A percentile compares a stretch with the other conserved stretches of the same genome.
phyloP scores from a whole-genome alignment of 2,888 invertebrate species.

The Lycophotia porphyrea region DNA sequence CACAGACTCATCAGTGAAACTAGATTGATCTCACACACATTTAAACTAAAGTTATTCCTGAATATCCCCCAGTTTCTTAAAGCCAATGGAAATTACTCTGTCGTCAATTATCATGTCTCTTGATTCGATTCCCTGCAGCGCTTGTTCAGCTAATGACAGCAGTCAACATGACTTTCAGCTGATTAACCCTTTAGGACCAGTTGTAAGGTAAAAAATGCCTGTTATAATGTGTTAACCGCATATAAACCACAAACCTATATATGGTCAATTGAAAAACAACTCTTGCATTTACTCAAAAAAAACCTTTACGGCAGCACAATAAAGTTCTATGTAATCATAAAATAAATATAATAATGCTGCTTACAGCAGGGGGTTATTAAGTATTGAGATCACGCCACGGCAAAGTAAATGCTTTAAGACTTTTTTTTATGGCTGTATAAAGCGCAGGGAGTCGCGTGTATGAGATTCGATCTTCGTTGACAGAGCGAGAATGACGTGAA shows the following conservation, averaged over 20 bases:
- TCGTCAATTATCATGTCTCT: background rate
- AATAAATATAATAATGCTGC: slow-evolving; percentile 53
- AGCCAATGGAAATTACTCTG: background rate
- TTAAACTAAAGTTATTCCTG: background rate
- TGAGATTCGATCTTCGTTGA: slow-evolving; percentile 65
- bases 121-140: background rate
- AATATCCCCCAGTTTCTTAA: background rate
- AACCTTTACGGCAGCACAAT: slow-evolving; percentile 31
- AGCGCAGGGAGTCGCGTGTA: slow-evolving; percentile 59
- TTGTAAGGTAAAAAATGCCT: background rate
- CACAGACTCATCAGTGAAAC: background rate
- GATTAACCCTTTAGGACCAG: no score
- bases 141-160: background rate
- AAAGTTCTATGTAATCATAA: slow-evolving; percentile 52
- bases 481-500: slow-evolving; percentile 55
- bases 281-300: slow-evolving; percentile 25
- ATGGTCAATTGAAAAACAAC: slow-evolving; percentile 28
- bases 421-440: slow-evolving; percentile 38
- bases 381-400: slow-evolving; percentile 58
- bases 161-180: background rate
- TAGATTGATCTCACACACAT: background rate
- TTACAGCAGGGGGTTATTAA: slow-evolving; percentile 42
- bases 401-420: slow-evolving; percentile 39
- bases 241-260: slow-evolving; percentile 13
- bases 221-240: slow-evolving; percentile 9